phyloP scores from a whole-genome alignment of 2,797 vertebrate species.

The Stomatorhinus walkeri region DNA sequence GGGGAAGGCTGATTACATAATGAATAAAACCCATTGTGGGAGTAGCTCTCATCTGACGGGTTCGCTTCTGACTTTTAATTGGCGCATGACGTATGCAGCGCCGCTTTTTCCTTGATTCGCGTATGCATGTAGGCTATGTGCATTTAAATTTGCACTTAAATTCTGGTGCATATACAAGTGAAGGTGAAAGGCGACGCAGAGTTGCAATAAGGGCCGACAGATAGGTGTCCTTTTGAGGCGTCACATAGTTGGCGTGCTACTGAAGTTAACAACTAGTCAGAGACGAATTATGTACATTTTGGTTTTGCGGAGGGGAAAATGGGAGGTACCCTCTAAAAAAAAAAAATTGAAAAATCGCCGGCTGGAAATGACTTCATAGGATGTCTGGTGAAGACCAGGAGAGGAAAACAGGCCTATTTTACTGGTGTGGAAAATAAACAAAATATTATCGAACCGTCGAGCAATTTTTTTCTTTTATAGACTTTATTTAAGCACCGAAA shows the following conservation, averaged over 20 bases:
- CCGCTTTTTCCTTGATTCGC: background rate
- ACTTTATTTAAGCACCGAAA: background rate
- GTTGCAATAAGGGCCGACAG: background rate
- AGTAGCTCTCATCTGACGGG: background rate
- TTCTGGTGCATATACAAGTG: background rate
- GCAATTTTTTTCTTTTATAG: background rate
- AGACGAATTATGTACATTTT: background rate
- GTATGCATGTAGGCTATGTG: background rate
- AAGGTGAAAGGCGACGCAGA: background rate
- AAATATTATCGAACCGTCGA: background rate
- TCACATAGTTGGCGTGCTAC: background rate
- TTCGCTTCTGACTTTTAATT: background rate
- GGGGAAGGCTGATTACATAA: background rate
- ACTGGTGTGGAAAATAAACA: too few species aligned
- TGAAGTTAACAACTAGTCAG: background rate
- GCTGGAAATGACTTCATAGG: background rate
- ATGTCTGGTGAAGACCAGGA: background rate
- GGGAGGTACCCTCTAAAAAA: background rate
- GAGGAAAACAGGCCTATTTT: background rate
- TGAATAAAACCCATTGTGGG: background rate
- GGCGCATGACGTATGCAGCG: background rate
- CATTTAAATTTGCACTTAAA: background rate
- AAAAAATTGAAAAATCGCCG: background rate
- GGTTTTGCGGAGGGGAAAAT: background rate
- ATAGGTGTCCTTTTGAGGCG: background rate